These are phyloP conservation scores for Oopsacas minuta DNA, from an alignment of 37 sponge, comb jelly and placozoan species.

Conservation along the genomic window DNA sequence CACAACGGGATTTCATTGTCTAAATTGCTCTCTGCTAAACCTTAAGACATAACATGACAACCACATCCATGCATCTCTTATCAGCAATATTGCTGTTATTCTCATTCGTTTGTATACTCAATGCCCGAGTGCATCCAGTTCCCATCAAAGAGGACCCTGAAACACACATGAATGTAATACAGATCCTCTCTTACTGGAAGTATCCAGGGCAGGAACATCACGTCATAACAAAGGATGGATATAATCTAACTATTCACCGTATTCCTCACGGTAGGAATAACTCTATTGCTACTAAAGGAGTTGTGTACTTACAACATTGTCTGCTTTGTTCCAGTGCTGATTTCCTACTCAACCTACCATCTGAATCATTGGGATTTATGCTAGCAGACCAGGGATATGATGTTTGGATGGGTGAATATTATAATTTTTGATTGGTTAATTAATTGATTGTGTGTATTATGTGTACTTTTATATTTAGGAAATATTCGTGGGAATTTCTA, in stretches of 20 bases:
- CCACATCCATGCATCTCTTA: no score
- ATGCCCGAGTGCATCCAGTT: background rate
- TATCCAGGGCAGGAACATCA: slow-evolving; percentile 35
- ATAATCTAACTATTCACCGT: slow-evolving; percentile 32
- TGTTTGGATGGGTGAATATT: slow-evolving; percentile 79
- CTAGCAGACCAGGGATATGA: slow-evolving; percentile 90
- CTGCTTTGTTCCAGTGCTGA: slow-evolving; percentile 62
- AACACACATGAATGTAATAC: background rate
- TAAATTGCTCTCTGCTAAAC: no score
- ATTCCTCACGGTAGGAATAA: slow-evolving; percentile 31
- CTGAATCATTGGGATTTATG: slow-evolving; percentile 67
- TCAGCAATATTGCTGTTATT: no score
- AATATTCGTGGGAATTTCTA: slow-evolving; percentile 92
- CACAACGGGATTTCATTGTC: no score
- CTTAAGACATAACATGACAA: no score
- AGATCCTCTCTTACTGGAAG: background rate
- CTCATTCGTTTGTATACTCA: no score
- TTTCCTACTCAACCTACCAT: slow-evolving; percentile 67
- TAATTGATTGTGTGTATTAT: no score
- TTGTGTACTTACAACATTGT: slow-evolving; percentile 81
- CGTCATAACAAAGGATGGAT: slow-evolving; percentile 32
- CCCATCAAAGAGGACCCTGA: background rate
- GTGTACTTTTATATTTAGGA: background rate
- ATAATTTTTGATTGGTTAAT: no score
- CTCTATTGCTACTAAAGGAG: slow-evolving; percentile 21